These are phyloP conservation scores for Chelonia mydas DNA, from an alignment of 2,797 vertebrate species.

Conservation along the genomic window DNA sequence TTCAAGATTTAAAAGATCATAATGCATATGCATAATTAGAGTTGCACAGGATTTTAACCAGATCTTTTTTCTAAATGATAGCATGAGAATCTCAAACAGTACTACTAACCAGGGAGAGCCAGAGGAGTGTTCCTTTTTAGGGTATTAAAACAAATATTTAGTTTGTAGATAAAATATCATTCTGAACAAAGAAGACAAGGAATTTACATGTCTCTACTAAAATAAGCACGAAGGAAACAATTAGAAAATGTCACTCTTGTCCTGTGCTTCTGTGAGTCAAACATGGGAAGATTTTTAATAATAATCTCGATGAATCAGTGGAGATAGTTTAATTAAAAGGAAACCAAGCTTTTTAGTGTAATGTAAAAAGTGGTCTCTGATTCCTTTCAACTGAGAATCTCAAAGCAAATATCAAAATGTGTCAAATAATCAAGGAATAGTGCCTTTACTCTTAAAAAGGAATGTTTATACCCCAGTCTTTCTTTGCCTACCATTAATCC, in stretches of 20 bases:
- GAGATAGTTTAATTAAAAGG: slow-evolving; percentile 29
- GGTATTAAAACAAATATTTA: slow-evolving; percentile 64
- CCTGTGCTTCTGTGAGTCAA: neutral
- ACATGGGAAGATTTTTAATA: slow-evolving; percentile 52
- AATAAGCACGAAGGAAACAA: slow-evolving; percentile 63
- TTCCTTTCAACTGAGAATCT: slow-evolving; percentile 32
- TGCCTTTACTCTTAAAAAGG: slow-evolving; percentile 24
- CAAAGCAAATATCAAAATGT: slow-evolving; percentile 57
- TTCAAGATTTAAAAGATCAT: neutral
- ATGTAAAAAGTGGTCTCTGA: neutral
- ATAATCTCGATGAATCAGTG: neutral
- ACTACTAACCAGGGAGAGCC: neutral
- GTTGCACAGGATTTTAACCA: neutral
- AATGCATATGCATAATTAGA: neutral
- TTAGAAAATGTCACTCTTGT: slow-evolving; percentile 67
- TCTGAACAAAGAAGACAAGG: slow-evolving; percentile 20
- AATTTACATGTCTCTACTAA: slow-evolving; percentile 43
- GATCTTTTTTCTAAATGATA: neutral
- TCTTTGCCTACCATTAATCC: neutral
- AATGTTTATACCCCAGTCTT: neutral
- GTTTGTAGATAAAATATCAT: slow-evolving; percentile 65
- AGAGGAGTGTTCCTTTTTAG: neutral
- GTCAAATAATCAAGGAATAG: slow-evolving; percentile 34
- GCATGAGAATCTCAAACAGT: neutral
- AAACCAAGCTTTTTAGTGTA: neutral